Conservation (phyloP, 2,888 invertebrate species). For the Pollenia labialis region DNA sequence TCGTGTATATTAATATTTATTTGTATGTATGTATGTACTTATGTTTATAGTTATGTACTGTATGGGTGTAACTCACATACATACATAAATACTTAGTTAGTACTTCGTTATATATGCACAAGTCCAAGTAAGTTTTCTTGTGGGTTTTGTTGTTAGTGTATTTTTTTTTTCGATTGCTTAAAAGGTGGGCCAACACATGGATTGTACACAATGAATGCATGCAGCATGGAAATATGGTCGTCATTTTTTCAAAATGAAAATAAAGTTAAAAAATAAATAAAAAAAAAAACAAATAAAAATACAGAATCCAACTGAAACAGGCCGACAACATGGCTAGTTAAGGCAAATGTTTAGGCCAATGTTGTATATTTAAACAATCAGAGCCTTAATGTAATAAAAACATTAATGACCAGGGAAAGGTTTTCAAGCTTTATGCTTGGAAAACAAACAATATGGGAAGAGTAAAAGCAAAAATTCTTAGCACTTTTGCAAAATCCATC, state of each 20-base stretch:
- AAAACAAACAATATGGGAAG: too few relatives aligned
- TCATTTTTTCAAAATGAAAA: conserved; percentile 57
- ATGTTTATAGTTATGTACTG: not conserved
- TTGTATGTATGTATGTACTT: not conserved
- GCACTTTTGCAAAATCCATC: too few relatives aligned
- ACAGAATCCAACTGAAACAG: conserved; percentile 64
- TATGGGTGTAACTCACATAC: conserved; percentile 4
- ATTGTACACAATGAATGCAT: conserved; percentile 53
- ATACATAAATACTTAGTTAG: conserved; percentile 24
- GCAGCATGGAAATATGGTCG: conserved; percentile 66
- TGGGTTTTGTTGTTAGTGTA: conserved; percentile 39
- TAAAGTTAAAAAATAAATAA: conserved; percentile 12
- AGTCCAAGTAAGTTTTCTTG: conserved; percentile 41
- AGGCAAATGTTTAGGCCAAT: conserved; percentile 60
- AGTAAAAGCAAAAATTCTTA: too few relatives aligned
- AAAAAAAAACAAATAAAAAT: conserved; percentile 31
- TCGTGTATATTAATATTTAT: conserved; percentile 79
- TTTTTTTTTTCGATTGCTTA: conserved; percentile 37
- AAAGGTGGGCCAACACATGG: conserved; percentile 72
- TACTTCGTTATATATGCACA: conserved; percentile 60
- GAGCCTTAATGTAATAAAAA: conserved; percentile 17
- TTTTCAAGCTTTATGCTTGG: too few relatives aligned
- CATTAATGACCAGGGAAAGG: not conserved
- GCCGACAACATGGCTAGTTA: conserved; percentile 70
- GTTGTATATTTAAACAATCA: conserved; percentile 55